phyloP scores from a whole-genome alignment of 2,113 vertebrate genomes.

The Blennius ocellaris region DNA sequence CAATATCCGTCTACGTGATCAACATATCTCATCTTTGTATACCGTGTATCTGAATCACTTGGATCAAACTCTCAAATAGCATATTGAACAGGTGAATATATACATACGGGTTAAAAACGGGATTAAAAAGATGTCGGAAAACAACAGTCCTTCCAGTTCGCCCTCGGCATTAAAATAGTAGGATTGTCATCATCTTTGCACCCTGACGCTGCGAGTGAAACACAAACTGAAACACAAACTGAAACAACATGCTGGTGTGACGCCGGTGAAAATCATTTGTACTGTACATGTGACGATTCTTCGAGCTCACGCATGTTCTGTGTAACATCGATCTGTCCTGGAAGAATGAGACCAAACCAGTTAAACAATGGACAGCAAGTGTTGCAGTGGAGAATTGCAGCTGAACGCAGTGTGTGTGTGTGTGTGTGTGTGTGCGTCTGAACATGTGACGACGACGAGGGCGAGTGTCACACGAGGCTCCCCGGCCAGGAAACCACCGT shows the following conservation, averaged over 20 bases:
- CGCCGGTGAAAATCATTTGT: background rate
- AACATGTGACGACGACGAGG: background rate
- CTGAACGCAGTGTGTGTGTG: slow-evolving; percentile 16
- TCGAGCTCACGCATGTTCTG: background rate
- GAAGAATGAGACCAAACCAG: slow-evolving; percentile 6
- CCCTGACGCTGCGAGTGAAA: slow-evolving; percentile 16
- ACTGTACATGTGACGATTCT: background rate
- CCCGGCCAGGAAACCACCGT: slow-evolving; percentile 95
- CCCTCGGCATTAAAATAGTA: slow-evolving; percentile 29
- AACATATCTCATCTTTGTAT: slow-evolving; percentile 34
- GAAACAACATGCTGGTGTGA: background rate
- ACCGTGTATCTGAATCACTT: slow-evolving; percentile 21
- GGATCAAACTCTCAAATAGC: slow-evolving; percentile 18
- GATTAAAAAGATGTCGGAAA: slow-evolving; percentile 21
- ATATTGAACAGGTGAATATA: slow-evolving; percentile 20
- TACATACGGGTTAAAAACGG: slow-evolving; percentile 15
- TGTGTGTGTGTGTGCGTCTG: background rate
- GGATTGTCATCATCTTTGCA: slow-evolving; percentile 58
- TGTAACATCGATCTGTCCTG: slow-evolving; percentile 14
- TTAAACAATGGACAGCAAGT: background rate
- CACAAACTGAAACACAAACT: background rate
- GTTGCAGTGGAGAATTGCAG: slow-evolving; percentile 37
- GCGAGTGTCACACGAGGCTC: slow-evolving; percentile 84
- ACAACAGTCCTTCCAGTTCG: slow-evolving; percentile 45
- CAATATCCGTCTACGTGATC: slow-evolving; percentile 15